Evolutionary conservation across 2,113 vertebrate species (phyloP).

Genomic region (Scomber japonicus): DNA sequence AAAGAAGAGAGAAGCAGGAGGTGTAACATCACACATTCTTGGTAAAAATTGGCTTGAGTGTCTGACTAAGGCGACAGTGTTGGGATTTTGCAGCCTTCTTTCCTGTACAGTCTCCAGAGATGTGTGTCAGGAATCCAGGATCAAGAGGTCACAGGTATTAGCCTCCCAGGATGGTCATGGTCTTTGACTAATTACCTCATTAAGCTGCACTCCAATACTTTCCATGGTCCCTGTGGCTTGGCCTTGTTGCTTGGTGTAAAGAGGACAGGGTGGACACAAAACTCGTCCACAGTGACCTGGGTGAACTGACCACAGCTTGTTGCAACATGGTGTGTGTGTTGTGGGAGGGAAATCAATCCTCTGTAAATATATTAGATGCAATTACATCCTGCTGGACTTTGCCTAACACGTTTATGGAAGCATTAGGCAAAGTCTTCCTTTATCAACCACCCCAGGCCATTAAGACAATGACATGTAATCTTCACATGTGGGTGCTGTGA

Average conservation of each 20-base stretch:
- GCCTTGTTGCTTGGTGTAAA: slow-evolving; percentile 60
- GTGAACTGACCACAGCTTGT: slow-evolving; percentile 64
- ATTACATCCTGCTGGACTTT: slow-evolving; percentile 82
- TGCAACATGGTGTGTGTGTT: slow-evolving; percentile 59
- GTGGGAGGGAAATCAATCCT: slow-evolving; percentile 77
- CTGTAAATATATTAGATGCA: slow-evolving; percentile 83
- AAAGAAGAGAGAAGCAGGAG: slow-evolving; percentile 19
- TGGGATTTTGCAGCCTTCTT: slow-evolving; percentile 47
- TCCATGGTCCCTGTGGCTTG: slow-evolving; percentile 41
- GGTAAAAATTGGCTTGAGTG: slow-evolving; percentile 44
- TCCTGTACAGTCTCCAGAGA: slow-evolving; percentile 73
- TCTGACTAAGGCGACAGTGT: slow-evolving; percentile 24
- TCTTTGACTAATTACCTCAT: slow-evolving; percentile 87
- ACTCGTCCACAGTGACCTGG: slow-evolving; percentile 59
- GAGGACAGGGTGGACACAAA: slow-evolving; percentile 61
- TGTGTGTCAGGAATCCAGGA: slow-evolving; percentile 75
- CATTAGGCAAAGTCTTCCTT: slow-evolving; percentile 82
- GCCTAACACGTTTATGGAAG: slow-evolving; percentile 79
- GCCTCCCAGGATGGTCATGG: slow-evolving; percentile 76
- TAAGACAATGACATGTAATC: slow-evolving; percentile 71
- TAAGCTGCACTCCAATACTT: slow-evolving; percentile 80
- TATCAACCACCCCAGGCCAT: slow-evolving; percentile 71
- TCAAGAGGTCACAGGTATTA: slow-evolving; percentile 86
- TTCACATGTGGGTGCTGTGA: slow-evolving; percentile 62
- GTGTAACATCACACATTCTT: slow-evolving; percentile 67